phyloP scores from a whole-genome alignment of 2,888 invertebrate genomes.

The Hydriomena furcata region DNA sequence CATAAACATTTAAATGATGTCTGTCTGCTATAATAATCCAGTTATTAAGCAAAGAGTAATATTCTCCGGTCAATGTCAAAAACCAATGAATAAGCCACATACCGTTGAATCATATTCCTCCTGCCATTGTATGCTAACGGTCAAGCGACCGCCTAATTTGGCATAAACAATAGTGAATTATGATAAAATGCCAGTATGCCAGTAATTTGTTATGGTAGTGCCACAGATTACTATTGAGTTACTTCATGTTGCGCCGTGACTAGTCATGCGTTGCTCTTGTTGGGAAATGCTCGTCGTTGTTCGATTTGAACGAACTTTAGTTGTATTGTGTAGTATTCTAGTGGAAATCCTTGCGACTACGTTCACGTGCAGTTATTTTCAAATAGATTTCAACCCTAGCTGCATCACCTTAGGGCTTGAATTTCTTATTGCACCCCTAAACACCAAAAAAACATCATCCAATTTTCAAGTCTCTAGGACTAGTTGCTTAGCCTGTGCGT shows the following conservation, averaged over 20 bases:
- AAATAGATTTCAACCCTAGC: too few species aligned
- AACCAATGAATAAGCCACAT: constrained; percentile 13
- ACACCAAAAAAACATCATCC: too few species aligned
- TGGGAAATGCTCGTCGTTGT: constrained; percentile 7
- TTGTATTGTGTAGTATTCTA: too few species aligned
- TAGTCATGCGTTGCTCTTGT: constrained; percentile 35
- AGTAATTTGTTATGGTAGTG: constrained; percentile 40
- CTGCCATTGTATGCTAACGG: constrained; percentile 51
- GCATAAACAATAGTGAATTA: constrained; percentile 49
- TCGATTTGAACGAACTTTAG: neutral
- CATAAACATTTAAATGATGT: too few species aligned
- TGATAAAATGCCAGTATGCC: constrained; percentile 41
- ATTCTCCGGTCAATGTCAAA: constrained; percentile 11
- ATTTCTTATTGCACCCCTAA: too few species aligned
- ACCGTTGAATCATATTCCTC: constrained; percentile 41
- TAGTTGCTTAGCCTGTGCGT: too few species aligned
- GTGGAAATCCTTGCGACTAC: too few species aligned
- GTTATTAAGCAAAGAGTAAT: neutral
- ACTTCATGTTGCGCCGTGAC: constrained; percentile 30
- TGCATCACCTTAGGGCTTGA: too few species aligned
- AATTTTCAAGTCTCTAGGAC: too few species aligned
- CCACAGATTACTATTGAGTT: constrained; percentile 13
- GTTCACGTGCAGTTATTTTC: too few species aligned
- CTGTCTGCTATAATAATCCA: too few species aligned
- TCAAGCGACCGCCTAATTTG: constrained; percentile 38